Percentiles rank a stretch among this genome's conserved stretches.
Evolutionary conservation across 2,888 invertebrate species (phyloP).

Genomic region (Pristionchus arcanus): DNA sequence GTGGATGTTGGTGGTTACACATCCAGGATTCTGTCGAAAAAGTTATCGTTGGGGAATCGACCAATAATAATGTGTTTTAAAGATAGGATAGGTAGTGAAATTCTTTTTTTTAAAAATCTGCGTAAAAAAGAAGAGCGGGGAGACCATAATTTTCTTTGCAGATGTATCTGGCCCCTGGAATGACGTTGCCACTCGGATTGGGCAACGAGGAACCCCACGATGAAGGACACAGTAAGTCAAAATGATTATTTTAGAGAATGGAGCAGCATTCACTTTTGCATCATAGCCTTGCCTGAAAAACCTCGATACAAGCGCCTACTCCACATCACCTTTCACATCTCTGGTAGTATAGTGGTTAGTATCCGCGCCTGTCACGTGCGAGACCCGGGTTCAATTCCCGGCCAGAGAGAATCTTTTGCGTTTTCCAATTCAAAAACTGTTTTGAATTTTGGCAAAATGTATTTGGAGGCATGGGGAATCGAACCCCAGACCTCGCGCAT

Average conservation of each 20-base stretch:
- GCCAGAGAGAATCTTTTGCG: conserved; percentile 64
- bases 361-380: conserved; percentile 73
- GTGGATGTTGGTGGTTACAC: neutral
- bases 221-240: conserved; percentile 36
- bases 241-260: neutral
- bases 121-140: too few species aligned
- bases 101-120: too few species aligned
- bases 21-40: neutral
- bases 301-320: neutral
- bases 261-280: neutral
- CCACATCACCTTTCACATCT: neutral
- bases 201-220: neutral
- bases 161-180: conserved; percentile 46
- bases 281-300: neutral
- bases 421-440: neutral
- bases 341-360: conserved; percentile 71
- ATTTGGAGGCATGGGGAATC: conserved; percentile 74
- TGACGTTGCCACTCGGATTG: conserved; percentile 16
- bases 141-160: neutral
- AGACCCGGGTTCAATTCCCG: conserved; percentile 73
- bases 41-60: neutral
- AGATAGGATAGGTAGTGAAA: too few species aligned
- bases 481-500: conserved; percentile 79
- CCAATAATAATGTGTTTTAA: too few species aligned
- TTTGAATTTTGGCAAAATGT: neutral